A percentile compares a stretch with the other conserved stretches of the same genome.
These are phyloP conservation scores for Sitodiplosis mosellana DNA, from an alignment of 1,140 invertebrate species.

Conservation along the genomic window DNA sequence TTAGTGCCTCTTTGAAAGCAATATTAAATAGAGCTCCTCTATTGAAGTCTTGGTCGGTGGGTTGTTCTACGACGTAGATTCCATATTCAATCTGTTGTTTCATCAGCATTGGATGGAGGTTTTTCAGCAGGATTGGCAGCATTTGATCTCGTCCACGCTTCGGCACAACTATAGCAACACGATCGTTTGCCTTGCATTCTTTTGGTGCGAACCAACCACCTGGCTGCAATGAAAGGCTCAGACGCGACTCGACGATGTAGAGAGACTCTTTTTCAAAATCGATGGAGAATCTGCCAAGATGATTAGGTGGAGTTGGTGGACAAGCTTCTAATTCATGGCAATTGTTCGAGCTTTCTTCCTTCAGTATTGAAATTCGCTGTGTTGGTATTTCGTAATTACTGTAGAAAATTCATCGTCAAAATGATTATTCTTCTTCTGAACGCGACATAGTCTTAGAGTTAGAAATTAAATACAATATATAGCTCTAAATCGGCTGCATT, in stretches of 20 bases:
- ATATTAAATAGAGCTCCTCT: constrained; percentile 88
- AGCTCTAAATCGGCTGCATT: too few relatives aligned
- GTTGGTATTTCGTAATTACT: too few relatives aligned
- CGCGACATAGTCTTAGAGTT: too few relatives aligned
- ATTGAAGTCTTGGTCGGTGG: constrained; percentile 61
- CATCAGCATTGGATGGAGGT: constrained; percentile 80
- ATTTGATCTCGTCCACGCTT: constrained; percentile 64
- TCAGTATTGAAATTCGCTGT: too few relatives aligned
- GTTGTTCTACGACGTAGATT: constrained; percentile 84
- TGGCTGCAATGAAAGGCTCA: constrained; percentile 31
- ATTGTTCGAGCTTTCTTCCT: too few relatives aligned
- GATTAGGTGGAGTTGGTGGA: too few relatives aligned
- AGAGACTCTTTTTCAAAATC: too few relatives aligned
- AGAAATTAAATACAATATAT: too few relatives aligned
- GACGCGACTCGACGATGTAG: constrained; percentile 23
- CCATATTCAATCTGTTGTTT: constrained; percentile 82
- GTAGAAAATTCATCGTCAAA: too few relatives aligned
- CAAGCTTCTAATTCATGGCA: too few relatives aligned
- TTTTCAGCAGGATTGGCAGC: constrained; percentile 61
- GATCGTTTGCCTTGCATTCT: constrained; percentile 52
- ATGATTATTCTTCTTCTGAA: too few relatives aligned
- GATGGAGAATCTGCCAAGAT: too few relatives aligned
- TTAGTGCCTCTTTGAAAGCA: constrained; percentile 74
- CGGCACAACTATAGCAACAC: constrained; percentile 77
- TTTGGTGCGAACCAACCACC: constrained; percentile 61